Evolutionary conservation across 2,113 vertebrate genomes (phyloP).

Genomic region (Daboia siamensis): DNA sequence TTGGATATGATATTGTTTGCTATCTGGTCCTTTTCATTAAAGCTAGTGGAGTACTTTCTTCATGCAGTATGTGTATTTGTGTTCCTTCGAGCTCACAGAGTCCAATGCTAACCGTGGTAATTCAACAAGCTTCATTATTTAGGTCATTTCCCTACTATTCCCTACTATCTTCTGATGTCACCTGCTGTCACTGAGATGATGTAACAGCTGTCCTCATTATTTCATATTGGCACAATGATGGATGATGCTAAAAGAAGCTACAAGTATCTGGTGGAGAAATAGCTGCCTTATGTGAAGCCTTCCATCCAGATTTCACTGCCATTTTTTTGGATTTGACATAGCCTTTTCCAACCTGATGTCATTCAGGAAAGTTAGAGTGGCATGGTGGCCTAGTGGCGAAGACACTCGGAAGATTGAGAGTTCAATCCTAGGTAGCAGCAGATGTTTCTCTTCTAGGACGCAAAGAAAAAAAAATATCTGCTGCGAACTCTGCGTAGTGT

Average conservation of each 20-base stretch:
- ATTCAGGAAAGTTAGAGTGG: neutral
- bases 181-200: neutral
- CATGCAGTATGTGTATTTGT: neutral
- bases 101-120: neutral
- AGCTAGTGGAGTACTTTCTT: neutral
- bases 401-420: neutral
- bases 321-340: neutral
- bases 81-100: neutral
- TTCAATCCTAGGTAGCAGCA: neutral
- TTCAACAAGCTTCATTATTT: neutral
- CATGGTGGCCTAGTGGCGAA: neutral
- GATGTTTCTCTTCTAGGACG: neutral
- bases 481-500: neutral
- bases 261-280: neutral
- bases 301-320: neutral
- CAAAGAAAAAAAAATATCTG: neutral
- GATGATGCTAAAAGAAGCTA: neutral
- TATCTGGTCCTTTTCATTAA: neutral
- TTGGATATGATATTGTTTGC: neutral
- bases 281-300: neutral
- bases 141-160: neutral
- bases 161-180: neutral
- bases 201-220: neutral
- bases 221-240: neutral
- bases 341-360: neutral